Conservation (phyloP, 2,888 invertebrate genomes). For the Molanna angustata region DNA sequence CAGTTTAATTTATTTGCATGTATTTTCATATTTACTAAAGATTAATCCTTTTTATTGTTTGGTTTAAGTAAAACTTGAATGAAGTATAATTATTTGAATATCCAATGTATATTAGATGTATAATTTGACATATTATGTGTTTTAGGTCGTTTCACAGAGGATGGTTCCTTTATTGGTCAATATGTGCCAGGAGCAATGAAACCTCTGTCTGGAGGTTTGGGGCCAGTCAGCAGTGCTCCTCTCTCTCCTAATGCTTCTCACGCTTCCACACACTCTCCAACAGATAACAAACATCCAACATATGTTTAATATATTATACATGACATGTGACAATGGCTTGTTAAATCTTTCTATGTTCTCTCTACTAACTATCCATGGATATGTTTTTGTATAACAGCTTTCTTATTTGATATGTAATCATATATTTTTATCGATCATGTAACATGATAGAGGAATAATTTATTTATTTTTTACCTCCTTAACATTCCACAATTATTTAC, state of each 20-base stretch:
- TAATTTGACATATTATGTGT: constrained; percentile 31
- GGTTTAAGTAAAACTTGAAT: too few relatives aligned
- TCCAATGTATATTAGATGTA: too few relatives aligned
- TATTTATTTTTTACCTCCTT: too few relatives aligned
- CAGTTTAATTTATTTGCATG: too few relatives aligned
- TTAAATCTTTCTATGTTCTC: not conserved
- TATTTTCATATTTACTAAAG: too few relatives aligned
- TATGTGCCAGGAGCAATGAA: constrained; percentile 83
- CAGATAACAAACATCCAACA: constrained; percentile 39
- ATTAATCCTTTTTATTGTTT: too few relatives aligned
- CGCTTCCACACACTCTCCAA: constrained; percentile 29
- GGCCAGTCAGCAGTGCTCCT: constrained; percentile 34
- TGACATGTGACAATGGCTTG: not conserved
- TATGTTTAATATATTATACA: constrained; percentile 37
- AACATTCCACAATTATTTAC: constrained; percentile 18
- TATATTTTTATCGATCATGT: too few relatives aligned
- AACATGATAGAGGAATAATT: too few relatives aligned
- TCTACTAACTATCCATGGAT: not conserved
- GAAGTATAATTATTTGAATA: too few relatives aligned
- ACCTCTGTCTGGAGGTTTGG: constrained; percentile 46
- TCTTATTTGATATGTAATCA: too few relatives aligned
- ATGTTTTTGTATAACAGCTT: too few relatives aligned
- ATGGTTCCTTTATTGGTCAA: constrained; percentile 96
- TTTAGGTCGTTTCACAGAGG: constrained; percentile 89
- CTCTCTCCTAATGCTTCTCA: constrained; percentile 36